Percentiles rank a stretch among this genome's conserved stretches.
Evolutionary conservation across 1,140 invertebrate genomes (phyloP).

Genomic region (Drosophila sp.): DNA sequence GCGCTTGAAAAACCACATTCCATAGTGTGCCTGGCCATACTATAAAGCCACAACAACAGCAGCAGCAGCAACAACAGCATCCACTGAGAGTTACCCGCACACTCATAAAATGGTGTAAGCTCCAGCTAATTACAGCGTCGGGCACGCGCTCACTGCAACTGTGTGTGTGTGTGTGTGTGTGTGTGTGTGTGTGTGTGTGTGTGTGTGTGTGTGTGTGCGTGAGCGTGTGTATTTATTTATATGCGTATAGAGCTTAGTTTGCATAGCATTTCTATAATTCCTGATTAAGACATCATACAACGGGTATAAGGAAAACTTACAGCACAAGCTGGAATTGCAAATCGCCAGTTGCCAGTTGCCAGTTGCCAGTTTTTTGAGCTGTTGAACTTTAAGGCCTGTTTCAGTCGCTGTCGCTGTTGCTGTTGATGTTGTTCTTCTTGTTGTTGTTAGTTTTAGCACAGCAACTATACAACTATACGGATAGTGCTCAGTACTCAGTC

Average conservation of each 20-base stretch:
- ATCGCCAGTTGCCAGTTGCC: constrained; percentile 29
- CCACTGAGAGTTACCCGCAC: constrained; percentile 49
- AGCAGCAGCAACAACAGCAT: constrained; percentile 55
- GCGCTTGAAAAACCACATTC: constrained; percentile 79
- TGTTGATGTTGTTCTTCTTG: no score
- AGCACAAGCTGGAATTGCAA: constrained; percentile 49
- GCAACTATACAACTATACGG: constrained; percentile 40
- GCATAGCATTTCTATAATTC: constrained; percentile 72
- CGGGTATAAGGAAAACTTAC: constrained; percentile 42
- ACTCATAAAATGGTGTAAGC: constrained; percentile 59
- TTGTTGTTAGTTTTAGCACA: constrained; percentile 55
- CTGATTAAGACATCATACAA: constrained; percentile 76
- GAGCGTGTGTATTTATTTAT: no score
- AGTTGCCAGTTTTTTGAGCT: constrained; percentile 37
- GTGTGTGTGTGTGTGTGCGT: constrained; percentile 11
- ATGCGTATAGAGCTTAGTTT: constrained; percentile 48
- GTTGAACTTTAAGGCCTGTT: constrained; percentile 68
- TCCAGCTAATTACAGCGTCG: constrained; percentile 73
- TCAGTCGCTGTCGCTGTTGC: constrained; percentile 18
- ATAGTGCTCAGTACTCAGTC: constrained; percentile 30
- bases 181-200: constrained; percentile 13
- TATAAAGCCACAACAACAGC: constrained; percentile 7
- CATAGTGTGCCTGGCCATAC: constrained; percentile 63
- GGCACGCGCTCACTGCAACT: constrained; percentile 65
- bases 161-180: constrained; percentile 17